Evolutionary conservation across 2,888 invertebrate genomes (phyloP), one percentile per base, ranked within the genome.

Genomic region (Protonemura montana): DNA sequence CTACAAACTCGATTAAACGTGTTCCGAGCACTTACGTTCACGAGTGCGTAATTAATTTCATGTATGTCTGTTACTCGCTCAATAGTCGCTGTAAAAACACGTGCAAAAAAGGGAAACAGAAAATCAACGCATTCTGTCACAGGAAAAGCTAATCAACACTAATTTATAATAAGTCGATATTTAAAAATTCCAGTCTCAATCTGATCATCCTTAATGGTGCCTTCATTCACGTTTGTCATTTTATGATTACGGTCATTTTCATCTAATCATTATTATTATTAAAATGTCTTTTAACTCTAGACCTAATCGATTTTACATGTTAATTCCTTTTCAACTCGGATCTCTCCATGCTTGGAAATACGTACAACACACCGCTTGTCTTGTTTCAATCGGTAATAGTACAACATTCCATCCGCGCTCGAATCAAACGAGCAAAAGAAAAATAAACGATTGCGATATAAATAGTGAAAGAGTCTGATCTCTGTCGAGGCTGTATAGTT

Each of bases 281-380:
- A 59, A 59, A 81, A 81, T 81, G 81, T 81, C 81, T 29, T 81
- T 30, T 81, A 42, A 83, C 82, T 83, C 27, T 35, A n/a, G 16
- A 59, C 35, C 86, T 86, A 86, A 86, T 86, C 86, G 82, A 86
- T 86, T 86, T 86, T 82, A 86, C 86, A 86, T 86, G 86, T 86
- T 86, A 86, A 86, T 86, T 86, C 35, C 30, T 27, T n/a, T 84
- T 10, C 29, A 59, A n/a, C 28, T 30, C 59, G 82, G 25, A 76
- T 84, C 59, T 81, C 76, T 83, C 82, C 27, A 3, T 78, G 25
- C 28, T 28, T 78, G 21, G 26, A 10, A 10, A 6, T 25, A 27
- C 16, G 26, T 26, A 78, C 59, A 59, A 59, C 59, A 59, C 59
- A 59, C 59, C 13, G 25, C 84, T 84, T 84, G 84, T 84, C 84